phyloP scores from a whole-genome alignment of 2,888 invertebrate species.

The Nomada fucata region DNA sequence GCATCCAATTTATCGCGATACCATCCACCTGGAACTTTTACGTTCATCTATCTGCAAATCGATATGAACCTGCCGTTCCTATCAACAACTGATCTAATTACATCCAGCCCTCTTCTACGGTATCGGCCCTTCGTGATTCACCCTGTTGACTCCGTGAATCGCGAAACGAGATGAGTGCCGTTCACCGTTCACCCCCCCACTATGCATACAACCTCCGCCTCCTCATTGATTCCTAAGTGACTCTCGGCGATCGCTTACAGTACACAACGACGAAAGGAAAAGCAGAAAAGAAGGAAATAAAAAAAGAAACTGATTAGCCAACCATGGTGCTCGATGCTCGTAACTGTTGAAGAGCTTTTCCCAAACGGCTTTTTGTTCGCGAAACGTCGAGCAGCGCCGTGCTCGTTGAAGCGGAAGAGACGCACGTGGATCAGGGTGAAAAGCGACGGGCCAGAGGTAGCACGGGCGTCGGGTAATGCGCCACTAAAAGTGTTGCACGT shows the following conservation, averaged over 20 bases:
- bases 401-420: slow-evolving; percentile 25
- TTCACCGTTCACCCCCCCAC: slow-evolving; percentile 1
- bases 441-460: slow-evolving; percentile 22
- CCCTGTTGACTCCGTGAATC: slow-evolving; percentile 25
- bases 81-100: slow-evolving; percentile 29
- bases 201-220: background rate
- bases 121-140: slow-evolving; percentile 7
- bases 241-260: slow-evolving; percentile 27
- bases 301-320: slow-evolving; percentile 16
- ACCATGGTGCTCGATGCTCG: slow-evolving; percentile 10
- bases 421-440: slow-evolving; percentile 1
- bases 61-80: background rate
- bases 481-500: slow-evolving; percentile 63
- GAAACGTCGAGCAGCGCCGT: slow-evolving; percentile 24
- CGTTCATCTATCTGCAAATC: background rate
- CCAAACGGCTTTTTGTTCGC: slow-evolving; percentile 1
- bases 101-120: background rate
- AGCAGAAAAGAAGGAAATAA: background rate
- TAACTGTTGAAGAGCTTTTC: slow-evolving; percentile 22
- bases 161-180: slow-evolving; percentile 22
- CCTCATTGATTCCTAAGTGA: slow-evolving; percentile 13
- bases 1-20: too few relatives aligned
- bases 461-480: slow-evolving; percentile 50
- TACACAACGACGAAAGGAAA: background rate
- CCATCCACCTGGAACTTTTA: background rate